phyloP scores from a whole-genome alignment of 2,113 vertebrate genomes.

The Sturnus vulgaris region DNA sequence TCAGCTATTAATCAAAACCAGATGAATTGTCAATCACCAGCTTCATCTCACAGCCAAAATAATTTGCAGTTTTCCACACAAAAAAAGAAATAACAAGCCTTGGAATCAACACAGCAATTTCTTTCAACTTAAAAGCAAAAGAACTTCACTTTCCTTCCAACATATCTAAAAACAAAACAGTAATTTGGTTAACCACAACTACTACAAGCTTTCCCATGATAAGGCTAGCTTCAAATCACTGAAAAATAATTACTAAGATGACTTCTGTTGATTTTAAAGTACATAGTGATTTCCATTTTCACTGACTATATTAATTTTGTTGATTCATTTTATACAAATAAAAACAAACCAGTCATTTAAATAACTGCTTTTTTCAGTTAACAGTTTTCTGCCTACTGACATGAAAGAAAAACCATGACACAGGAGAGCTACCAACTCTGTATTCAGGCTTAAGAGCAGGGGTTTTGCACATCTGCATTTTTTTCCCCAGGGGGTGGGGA shows the following conservation, averaged over 20 bases:
- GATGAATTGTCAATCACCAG: neutral
- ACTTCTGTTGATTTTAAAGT: constrained; percentile 34
- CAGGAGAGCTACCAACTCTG: neutral
- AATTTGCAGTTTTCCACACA: constrained; percentile 10
- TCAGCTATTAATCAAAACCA: neutral
- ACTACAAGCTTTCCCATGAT: constrained; percentile 45
- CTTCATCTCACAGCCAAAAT: neutral
- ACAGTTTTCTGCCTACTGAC: neutral
- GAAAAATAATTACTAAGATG: constrained; percentile 53
- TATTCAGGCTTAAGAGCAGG: neutral
- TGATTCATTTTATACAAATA: constrained; percentile 29
- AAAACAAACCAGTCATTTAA: constrained; percentile 25
- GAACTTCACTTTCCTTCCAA: constrained; percentile 37
- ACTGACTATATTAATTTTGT: neutral
- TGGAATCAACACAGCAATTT: neutral
- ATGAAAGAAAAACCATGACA: neutral
- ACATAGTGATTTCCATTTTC: neutral
- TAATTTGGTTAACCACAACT: constrained; percentile 61
- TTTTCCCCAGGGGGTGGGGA: constrained; percentile 7
- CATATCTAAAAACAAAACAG: constrained; percentile 45
- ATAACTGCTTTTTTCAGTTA: neutral
- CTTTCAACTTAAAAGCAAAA: constrained; percentile 27
- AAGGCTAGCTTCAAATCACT: constrained; percentile 28
- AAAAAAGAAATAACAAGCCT: neutral
- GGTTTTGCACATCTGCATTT: neutral